phyloP scores from a whole-genome alignment of 2,113 vertebrate species.

The Jaculus jaculus region DNA sequence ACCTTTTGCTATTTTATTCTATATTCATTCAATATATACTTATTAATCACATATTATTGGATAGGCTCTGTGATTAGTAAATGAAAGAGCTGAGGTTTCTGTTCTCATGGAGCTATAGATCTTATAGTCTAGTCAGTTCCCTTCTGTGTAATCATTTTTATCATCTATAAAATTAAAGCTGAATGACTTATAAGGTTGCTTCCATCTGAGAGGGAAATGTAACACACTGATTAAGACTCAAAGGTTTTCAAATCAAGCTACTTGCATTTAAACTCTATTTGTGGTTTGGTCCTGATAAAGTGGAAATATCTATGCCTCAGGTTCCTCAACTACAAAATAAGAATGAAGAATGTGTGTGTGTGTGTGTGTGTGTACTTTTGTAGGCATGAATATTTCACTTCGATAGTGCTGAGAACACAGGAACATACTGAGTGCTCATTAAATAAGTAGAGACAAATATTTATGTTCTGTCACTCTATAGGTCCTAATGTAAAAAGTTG shows the following conservation, averaged over 20 bases:
- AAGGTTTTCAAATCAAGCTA: conserved; percentile 19
- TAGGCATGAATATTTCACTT: neutral
- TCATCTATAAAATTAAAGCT: conserved; percentile 29
- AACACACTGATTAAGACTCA: neutral
- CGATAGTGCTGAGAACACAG: neutral
- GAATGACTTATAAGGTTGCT: neutral
- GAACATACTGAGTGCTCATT: too few species aligned
- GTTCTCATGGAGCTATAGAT: neutral
- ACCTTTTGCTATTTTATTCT: conserved; percentile 35
- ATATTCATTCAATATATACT: neutral
- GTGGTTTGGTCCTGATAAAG: neutral
- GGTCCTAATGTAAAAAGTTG: neutral
- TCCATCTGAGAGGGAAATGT: conserved; percentile 3
- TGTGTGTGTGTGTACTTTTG: too few species aligned
- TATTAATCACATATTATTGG: neutral
- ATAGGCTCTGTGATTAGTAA: neutral
- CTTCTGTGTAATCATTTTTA: conserved; percentile 13
- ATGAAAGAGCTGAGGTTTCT: conserved; percentile 29
- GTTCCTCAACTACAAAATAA: conserved; percentile 11
- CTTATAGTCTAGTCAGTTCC: neutral
- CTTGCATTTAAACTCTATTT: neutral
- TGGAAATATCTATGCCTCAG: neutral
- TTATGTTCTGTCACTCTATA: neutral
- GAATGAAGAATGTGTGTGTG: neutral
- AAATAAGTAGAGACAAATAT: conserved; percentile 32